Base-by-base conservation (phyloP, 2,797 vertebrate genomes). In the Rhyacichthys aspro region DNA sequence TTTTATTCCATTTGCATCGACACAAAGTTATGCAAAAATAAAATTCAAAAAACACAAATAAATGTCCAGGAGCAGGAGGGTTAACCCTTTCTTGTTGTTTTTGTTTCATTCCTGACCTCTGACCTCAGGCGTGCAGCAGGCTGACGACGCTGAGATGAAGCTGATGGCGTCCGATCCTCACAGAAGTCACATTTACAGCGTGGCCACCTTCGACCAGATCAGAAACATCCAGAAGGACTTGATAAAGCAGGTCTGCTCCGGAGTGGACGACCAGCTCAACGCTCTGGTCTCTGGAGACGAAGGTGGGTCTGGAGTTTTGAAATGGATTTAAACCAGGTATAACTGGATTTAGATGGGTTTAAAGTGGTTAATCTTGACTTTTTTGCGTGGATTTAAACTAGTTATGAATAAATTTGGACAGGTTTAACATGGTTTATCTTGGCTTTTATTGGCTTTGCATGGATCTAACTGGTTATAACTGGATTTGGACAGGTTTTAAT, bases 201-300 rank as follows among this genome's bases (percentile, higher is more conserved):
- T 94, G 46, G 90, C 94, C 55, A 92, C 92, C 85, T 98, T 96
- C 55, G 89, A 95, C 73, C 57, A 78, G 16, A 96, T 98, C 81
- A 92, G 86, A 76, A 89, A 76, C 1, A 89, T 98, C 65, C 95
- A 98, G 85, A 93, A 85, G 56, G 83, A 94, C 59, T 89, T 99
- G 28, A 93, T 96, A 45, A 77, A 84, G n/a, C 93, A 94, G 75
- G 90, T 97, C 82, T 99, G 97, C 74, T 90, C 92, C 0, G 92
- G 91, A 2, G 94, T 97, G 0, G 96, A 97, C 3, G 94, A 98
- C 23, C 97, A 98, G 5, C 85, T 98, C 14, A 92, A 82, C 74
- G 86, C 93, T n/a, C 68, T 96, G 7, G 87, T 92, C 79, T 97
- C 96, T 61, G 95, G 95, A 67, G 95, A 96, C 50, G 96, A 98